Conservation (phyloP, 2,797 vertebrate genomes). For the Sebastolobus altivelis region DNA sequence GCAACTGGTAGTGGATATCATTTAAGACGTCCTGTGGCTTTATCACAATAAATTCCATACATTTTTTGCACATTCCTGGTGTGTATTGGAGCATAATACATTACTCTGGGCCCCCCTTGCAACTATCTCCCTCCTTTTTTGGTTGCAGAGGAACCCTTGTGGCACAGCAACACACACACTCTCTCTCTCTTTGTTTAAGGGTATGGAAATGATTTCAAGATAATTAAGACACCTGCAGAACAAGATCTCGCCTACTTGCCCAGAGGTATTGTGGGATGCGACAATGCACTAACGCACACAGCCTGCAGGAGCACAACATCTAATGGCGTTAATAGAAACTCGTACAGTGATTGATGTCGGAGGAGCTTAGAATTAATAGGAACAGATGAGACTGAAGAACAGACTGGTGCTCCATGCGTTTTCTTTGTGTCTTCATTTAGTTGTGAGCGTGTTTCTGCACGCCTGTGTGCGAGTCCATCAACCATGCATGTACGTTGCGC, state of each 20-base stretch:
- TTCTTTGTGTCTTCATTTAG: slow-evolving; percentile 43
- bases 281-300: not conserved
- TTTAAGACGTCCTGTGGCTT: not conserved
- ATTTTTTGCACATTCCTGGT: not conserved
- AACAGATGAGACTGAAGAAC: slow-evolving; percentile 51
- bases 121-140: not conserved
- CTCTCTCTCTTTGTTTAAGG: slow-evolving; percentile 20
- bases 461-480: slow-evolving; percentile 21
- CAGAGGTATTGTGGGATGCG: not conserved
- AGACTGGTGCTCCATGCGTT: slow-evolving; percentile 29
- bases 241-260: slow-evolving; percentile 23
- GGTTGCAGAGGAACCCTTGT: not conserved
- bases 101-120: not conserved
- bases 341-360: slow-evolving; percentile 65
- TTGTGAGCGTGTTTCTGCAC: not conserved
- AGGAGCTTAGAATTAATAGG: slow-evolving; percentile 52
- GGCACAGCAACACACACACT: not conserved
- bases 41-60: not conserved
- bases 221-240: slow-evolving; percentile 59
- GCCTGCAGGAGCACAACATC: slow-evolving; percentile 31
- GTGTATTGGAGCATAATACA: not conserved
- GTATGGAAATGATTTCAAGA: slow-evolving; percentile 30
- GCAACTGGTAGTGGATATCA: not conserved
- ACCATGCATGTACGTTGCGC: slow-evolving; percentile 26
- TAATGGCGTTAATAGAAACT: slow-evolving; percentile 40